Percentiles rank a stretch among this genome's conserved stretches.
These are phyloP conservation scores for Pseudomyrmex dendroicus DNA, from an alignment of 1,140 invertebrate species.

Conservation along the genomic window DNA sequence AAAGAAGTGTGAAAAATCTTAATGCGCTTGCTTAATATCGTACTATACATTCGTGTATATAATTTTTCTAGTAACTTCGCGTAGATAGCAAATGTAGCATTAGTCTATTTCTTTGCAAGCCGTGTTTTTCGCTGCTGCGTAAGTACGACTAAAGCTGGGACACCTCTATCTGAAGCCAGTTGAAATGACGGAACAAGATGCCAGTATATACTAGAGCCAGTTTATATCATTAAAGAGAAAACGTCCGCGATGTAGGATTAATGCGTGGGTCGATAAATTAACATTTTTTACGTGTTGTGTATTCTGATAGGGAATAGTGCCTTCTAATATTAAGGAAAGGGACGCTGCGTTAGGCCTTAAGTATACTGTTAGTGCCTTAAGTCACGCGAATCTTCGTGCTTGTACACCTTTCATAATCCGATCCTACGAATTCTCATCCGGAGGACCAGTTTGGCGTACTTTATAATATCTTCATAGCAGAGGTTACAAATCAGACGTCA, in stretches of 20 bases:
- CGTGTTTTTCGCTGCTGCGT: slow-evolving; percentile 55
- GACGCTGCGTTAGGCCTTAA: slow-evolving; percentile 77
- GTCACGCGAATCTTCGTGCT: slow-evolving; percentile 77
- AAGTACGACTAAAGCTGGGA: slow-evolving; percentile 53
- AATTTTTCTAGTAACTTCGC: slow-evolving; percentile 60
- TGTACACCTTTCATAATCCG: slow-evolving; percentile 73
- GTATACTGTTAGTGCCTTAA: slow-evolving; percentile 82
- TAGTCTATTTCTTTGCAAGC: slow-evolving; percentile 59
- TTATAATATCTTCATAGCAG: slow-evolving; percentile 31
- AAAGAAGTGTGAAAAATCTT: slow-evolving; percentile 37
- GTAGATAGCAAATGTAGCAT: slow-evolving; percentile 49
- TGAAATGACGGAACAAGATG: slow-evolving; percentile 77
- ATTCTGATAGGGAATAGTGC: slow-evolving; percentile 82
- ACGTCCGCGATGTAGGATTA: slow-evolving; percentile 66
- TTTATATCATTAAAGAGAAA: slow-evolving; percentile 74
- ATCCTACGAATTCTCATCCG: slow-evolving; percentile 66
- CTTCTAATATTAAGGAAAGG: slow-evolving; percentile 78
- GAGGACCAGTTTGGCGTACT: slow-evolving; percentile 59
- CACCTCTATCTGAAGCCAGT: slow-evolving; percentile 51
- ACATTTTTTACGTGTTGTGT: slow-evolving; percentile 74
- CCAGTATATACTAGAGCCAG: slow-evolving; percentile 82
- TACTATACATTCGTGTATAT: slow-evolving; percentile 58
- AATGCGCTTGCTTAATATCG: slow-evolving; percentile 37
- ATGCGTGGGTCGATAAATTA: slow-evolving; percentile 69
- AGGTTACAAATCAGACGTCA: slow-evolving; percentile 36